A percentile compares a stretch with the other conserved stretches of the same genome.
These are phyloP conservation scores for Carposina sasakii DNA, from an alignment of 1,140 invertebrate genomes.

Conservation along the genomic window DNA sequence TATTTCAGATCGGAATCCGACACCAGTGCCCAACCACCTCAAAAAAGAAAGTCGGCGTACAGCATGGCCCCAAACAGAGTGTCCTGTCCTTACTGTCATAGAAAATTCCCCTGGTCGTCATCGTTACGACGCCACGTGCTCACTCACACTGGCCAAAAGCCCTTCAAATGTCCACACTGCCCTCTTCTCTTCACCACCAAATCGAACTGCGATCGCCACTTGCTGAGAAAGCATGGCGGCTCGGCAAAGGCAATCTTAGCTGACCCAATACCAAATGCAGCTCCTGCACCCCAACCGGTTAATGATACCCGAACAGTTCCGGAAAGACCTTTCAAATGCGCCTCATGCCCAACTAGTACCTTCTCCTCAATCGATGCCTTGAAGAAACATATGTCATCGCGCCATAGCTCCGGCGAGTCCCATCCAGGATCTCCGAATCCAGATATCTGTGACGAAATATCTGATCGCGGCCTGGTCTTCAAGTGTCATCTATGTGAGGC, in stretches of 20 bases:
- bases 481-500: slow-evolving; percentile 95
- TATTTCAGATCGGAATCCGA: slow-evolving; percentile 74
- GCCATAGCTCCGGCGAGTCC: slow-evolving; percentile 74
- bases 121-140: slow-evolving; percentile 93
- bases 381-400: slow-evolving; percentile 83
- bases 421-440: slow-evolving; percentile 55
- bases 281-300: slow-evolving; percentile 37
- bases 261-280: slow-evolving; percentile 49
- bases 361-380: slow-evolving; percentile 88
- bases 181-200: slow-evolving; percentile 96
- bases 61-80: slow-evolving; percentile 94
- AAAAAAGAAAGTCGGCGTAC: slow-evolving; percentile 95
- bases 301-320: slow-evolving; percentile 78
- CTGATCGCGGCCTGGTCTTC: slow-evolving; percentile 81
- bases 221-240: slow-evolving; percentile 89
- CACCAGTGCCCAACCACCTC: slow-evolving; percentile 65
- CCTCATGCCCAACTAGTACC: slow-evolving; percentile 87
- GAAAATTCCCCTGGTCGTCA: slow-evolving; percentile 97
- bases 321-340: slow-evolving; percentile 88
- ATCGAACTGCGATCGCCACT: slow-evolving; percentile 95
- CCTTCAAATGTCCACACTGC: slow-evolving; percentile 94
- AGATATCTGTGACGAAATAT: slow-evolving; percentile 59
- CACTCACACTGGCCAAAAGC: slow-evolving; percentile 96
- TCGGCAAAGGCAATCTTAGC: slow-evolving; percentile 58
- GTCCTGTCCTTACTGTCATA: slow-evolving; percentile 91